Percentiles rank a stretch among this genome's conserved stretches.
These are phyloP conservation scores for Disparrhopalites patrizii DNA, from an alignment of 2,888 invertebrate genomes.

Conservation along the genomic window DNA sequence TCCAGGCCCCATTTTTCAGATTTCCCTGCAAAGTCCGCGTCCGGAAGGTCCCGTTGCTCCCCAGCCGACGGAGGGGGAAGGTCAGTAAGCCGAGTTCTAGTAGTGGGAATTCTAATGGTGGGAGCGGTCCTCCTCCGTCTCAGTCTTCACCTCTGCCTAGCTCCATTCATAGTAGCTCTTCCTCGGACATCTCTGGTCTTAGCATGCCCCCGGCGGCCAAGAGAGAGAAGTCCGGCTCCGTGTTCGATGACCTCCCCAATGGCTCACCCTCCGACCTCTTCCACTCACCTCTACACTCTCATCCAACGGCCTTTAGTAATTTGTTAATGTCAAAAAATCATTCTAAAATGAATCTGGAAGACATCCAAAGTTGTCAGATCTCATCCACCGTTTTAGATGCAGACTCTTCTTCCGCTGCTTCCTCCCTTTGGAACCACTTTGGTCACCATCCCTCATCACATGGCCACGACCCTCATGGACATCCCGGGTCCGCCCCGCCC, in stretches of 20 bases:
- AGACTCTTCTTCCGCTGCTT: conserved; percentile 20
- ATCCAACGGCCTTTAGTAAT: conserved; percentile 25
- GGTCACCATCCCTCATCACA: background rate
- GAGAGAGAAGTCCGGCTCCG: conserved; percentile 36
- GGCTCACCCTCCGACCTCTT: conserved; percentile 7
- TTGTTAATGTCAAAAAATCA: conserved; percentile 22
- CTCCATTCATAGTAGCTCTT: conserved; percentile 6
- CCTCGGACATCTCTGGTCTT: background rate
- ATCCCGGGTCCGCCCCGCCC: conserved; percentile 15
- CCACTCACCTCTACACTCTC: conserved; percentile 28
- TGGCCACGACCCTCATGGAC: conserved; percentile 9
- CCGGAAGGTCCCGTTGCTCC: conserved; percentile 75
- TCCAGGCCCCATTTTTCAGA: conserved; percentile 55
- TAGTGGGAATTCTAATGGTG: background rate
- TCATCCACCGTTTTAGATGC: conserved; percentile 33
- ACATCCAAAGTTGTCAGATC: conserved; percentile 31
- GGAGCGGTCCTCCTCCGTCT: background rate
- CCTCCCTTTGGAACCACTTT: conserved; percentile 31
- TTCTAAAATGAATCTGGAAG: conserved; percentile 26
- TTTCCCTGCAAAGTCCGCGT: conserved; percentile 83
- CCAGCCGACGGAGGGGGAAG: conserved; percentile 57
- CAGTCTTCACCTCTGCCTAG: background rate
- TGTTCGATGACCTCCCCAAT: conserved; percentile 20
- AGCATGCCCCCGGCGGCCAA: conserved; percentile 34
- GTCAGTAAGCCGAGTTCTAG: conserved; percentile 30